Evolutionary conservation across 2,113 vertebrate species (phyloP).

Genomic region (Anhinga anhinga): DNA sequence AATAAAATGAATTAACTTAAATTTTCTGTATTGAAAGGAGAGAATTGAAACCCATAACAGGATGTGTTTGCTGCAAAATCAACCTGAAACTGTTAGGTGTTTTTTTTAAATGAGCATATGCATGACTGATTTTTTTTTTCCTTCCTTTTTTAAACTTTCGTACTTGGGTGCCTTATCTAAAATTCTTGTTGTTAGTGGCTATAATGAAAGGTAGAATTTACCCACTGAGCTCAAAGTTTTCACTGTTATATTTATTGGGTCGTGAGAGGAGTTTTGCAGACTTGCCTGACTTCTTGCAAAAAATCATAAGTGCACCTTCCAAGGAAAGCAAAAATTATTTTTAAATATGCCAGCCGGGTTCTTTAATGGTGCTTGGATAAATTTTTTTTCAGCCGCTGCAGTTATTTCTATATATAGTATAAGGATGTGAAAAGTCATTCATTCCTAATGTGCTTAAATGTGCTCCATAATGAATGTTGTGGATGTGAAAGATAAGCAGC

Average conservation of each 20-base stretch:
- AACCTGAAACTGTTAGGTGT: neutral
- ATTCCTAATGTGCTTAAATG: slow-evolving; percentile 29
- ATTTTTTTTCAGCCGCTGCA: neutral
- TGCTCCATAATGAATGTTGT: slow-evolving; percentile 23
- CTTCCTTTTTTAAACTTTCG: neutral
- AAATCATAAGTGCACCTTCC: neutral
- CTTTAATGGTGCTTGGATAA: neutral
- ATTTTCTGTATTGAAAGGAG: neutral
- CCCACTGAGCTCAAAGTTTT: neutral
- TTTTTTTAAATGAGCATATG: neutral
- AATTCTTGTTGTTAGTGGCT: neutral
- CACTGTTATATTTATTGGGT: neutral
- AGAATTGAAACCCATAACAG: neutral
- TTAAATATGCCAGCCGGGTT: neutral
- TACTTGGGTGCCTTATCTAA: neutral
- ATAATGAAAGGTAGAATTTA: neutral
- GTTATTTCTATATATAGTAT: neutral
- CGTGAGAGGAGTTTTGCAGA: neutral
- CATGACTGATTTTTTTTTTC: neutral
- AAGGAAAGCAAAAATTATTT: slow-evolving; percentile 20
- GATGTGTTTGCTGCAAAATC: neutral
- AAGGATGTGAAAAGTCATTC: slow-evolving; percentile 46
- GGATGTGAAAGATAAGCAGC: slow-evolving; percentile 63
- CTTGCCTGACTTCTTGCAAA: neutral
- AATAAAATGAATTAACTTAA: neutral